Base-by-base conservation (phyloP, 2,113 vertebrate genomes). In the Sylvietta virens region DNA sequence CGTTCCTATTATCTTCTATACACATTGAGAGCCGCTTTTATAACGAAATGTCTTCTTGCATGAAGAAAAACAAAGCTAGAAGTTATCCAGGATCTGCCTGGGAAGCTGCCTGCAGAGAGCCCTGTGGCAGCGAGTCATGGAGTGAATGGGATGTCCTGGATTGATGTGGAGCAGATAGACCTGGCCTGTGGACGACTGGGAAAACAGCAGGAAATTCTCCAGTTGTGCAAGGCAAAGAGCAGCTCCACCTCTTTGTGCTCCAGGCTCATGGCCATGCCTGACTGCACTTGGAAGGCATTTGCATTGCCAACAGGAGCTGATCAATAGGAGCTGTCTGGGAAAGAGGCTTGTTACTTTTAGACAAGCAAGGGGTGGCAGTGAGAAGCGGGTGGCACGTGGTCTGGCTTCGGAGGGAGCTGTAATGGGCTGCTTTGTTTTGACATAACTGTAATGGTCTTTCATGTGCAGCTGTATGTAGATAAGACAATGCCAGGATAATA, bases 391-490 rank as follows among this genome's bases (percentile, higher is more conserved):
- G 86, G 94, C 93, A 80, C 78, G 53, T 78, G 94, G 94, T 93
- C 87, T 80, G 91, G 73, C 70, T 94, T 86, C 14, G 4, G n/a
- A 77, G 93, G 94, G 96, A 94, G 85, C 93, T 71, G 81, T 61
- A 96, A 92, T 90, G 87, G 85, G 67, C 66, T 90, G 94, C 94
- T 96, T 97, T 97, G 96, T 97, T 96, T 95, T 87, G 95, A 90
- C 90, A 95, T 82, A 96, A 92, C 95, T 96, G 94, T 93, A 94
- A 91, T 88, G 91, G 89, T 31, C 92, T 93, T 95, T 96, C 93
- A 95, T 94, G 95, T 92, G 95, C 96, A 97, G 96, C 96, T 97
- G 96, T 96, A 97, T 97, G 96, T 95, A 97, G 96, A 97, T 96
- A 97, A 96, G 94, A 97, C 86, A 97, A 96, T 96, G 91, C 39